Conservation (phyloP, 2,797 vertebrate species). For the Hafferia zeledoni region DNA sequence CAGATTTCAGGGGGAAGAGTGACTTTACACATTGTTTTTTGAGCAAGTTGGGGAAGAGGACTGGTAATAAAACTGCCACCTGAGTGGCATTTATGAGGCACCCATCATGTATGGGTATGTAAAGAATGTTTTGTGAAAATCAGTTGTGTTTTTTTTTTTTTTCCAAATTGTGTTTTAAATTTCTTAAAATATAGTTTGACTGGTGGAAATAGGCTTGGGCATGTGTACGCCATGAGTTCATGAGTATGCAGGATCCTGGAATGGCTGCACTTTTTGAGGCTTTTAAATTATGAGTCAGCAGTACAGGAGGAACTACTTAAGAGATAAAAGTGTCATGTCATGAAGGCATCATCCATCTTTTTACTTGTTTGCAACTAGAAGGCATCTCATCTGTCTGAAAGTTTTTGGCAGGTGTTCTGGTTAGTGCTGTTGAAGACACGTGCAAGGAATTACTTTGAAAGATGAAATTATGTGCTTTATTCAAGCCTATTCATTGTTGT, state of each 20-base stretch:
- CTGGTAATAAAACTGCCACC: background rate
- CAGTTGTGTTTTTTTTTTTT: background rate
- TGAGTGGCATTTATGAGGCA: background rate
- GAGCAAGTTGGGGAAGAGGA: background rate
- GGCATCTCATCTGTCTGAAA: background rate
- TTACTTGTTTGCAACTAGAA: conserved; percentile 1
- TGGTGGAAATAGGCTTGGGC: background rate
- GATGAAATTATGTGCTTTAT: background rate
- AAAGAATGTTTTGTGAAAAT: background rate
- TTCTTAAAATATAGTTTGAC: background rate
- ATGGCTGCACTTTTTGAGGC: background rate
- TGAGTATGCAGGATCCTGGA: background rate
- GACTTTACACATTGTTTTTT: background rate
- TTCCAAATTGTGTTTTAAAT: background rate
- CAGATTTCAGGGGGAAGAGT: background rate
- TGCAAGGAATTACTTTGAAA: background rate
- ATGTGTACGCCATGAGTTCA: background rate
- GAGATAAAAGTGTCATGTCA: background rate
- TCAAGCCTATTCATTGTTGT: background rate
- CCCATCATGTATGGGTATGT: background rate
- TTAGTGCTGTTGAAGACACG: background rate
- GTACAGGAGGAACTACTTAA: background rate
- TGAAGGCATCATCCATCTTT: background rate
- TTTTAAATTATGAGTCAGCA: background rate
- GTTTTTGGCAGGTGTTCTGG: background rate